Base-by-base conservation (phyloP, 2,113 vertebrate genomes). In the Neogobius melanostomus region DNA sequence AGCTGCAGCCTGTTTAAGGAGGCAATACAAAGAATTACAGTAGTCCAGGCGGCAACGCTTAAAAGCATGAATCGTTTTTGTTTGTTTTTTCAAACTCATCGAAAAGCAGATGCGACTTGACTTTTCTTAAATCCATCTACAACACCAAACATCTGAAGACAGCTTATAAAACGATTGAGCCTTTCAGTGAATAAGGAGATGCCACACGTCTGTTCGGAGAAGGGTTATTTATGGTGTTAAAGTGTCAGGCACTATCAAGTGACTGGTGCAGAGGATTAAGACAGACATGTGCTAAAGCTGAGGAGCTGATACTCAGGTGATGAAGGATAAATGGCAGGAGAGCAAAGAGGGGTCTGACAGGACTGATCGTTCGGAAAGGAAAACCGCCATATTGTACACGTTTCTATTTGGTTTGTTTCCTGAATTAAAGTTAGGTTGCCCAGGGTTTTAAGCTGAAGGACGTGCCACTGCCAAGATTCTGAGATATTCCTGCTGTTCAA, bases 211-310 rank as follows among this genome's bases (percentile, higher is more conserved):
- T 56, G 53, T 80, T 82, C 52, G 72, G 81, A 77, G 76, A 72
- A 51, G 64, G 71, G 69, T 66, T 76, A 77, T 84, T 84, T 76
- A 71, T 61, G 45, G 75, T 66, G 9, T 82, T 86, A 80, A 82
- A 81, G 73, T 80, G 82, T 77, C 79, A 76, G 75, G 80, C 62
- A 75, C 77, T 67, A 84, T 88, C 82, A 71, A 75, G 75, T 85
- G 75, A 82, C 79, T 63, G 28, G 73, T 80, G 72, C 70, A 69
- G 64, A 72, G 68, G 74, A 88, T 81, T 84, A 76, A 80, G 75
- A 76, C 60, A 77, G 67, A 64, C 77, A 82, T 57, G 77, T 73
- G 79, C 67, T 74, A 70, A 60, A 80, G 69, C n/a, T 71, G 70
- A 81, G 50, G 71, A 74, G 69, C 53, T 71, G 74, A 66, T 67